Base-by-base conservation (phyloP, 2,113 vertebrate genomes). In the Podarcis cretensis region DNA sequence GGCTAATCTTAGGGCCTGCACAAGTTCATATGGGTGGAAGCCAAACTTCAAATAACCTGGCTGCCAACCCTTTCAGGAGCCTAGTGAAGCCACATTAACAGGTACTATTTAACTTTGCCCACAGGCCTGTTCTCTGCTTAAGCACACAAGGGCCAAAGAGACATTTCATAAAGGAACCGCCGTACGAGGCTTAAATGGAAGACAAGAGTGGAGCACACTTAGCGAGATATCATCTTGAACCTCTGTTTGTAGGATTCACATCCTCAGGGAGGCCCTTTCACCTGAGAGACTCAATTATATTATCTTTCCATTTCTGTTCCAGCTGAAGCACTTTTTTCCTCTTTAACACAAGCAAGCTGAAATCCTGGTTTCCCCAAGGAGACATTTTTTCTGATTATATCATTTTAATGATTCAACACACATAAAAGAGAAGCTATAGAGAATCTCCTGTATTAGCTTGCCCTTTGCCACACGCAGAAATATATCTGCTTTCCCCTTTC, bases 241-340 rank as follows among this genome's bases (percentile, higher is more conserved):
- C 81, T 37, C 54, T 3, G 84, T n/a, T 81, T 0, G 0, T 75
- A 87, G 82, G 86, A 78, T 57, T 59, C 0, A 0, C 10, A 0
- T 88, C 91, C 91, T 89, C 13, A 68, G 92, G 92, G 91, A 71
- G 48, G 48, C 1, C 14, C 48, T 0, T 40, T 66, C 92, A 91
- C 91, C 92, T 90, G 10, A 79, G 83, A 94, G 89, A 89, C 87
- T 40, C 93, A 90, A 92, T 81, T 87, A 37, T 54, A 57, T 95
- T 92, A 91, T 12, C 68, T 87, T 6, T 3, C 88, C 25, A 73
- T 59, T 77, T 89, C 91, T 90, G 88, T 91, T 87, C 88, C 88
- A 89, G 86, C 84, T 94, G 89, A 59, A 79, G 78, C 87, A 59
- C 57, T 74, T 43, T 43, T 43, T 1, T 0, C 0, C 30, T 43